Conservation (phyloP, 2,888 invertebrate species). For the Tuta absoluta region DNA sequence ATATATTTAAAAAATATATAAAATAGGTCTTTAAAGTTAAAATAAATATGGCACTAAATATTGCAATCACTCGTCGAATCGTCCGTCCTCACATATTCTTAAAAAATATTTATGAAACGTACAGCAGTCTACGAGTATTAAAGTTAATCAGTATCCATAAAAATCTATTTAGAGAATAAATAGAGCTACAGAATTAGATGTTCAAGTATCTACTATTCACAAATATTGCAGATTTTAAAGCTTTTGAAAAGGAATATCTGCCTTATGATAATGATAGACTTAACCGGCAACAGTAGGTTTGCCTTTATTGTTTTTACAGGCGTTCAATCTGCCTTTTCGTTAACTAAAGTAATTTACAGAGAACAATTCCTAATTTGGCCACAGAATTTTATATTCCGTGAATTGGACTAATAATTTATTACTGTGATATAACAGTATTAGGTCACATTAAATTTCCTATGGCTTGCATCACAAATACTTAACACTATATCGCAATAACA, state of each 20-base stretch:
- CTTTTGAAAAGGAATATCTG: background rate
- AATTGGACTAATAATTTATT: no score
- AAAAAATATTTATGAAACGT: background rate
- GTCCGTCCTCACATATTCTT: no score
- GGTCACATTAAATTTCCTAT: constrained; percentile 14
- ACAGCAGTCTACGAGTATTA: background rate
- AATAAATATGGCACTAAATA: constrained; percentile 25
- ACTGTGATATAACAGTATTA: background rate
- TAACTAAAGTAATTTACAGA: background rate
- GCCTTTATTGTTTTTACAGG: background rate
- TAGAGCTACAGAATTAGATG: background rate
- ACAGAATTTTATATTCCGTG: no score
- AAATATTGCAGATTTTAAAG: background rate
- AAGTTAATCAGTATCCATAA: background rate
- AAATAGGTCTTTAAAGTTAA: background rate
- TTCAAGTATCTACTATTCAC: background rate
- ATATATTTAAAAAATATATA: background rate
- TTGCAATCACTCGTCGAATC: background rate
- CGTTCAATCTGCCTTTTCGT: background rate
- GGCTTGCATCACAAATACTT: background rate
- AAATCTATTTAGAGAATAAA: background rate
- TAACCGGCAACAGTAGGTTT: background rate
- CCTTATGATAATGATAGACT: background rate
- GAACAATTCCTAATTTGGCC: background rate
- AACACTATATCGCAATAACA: background rate